A percentile compares a stretch with the other conserved stretches of the same genome.
phyloP scores from a whole-genome alignment of 2,797 vertebrate genomes.

The Rousettus madagascariensis region DNA sequence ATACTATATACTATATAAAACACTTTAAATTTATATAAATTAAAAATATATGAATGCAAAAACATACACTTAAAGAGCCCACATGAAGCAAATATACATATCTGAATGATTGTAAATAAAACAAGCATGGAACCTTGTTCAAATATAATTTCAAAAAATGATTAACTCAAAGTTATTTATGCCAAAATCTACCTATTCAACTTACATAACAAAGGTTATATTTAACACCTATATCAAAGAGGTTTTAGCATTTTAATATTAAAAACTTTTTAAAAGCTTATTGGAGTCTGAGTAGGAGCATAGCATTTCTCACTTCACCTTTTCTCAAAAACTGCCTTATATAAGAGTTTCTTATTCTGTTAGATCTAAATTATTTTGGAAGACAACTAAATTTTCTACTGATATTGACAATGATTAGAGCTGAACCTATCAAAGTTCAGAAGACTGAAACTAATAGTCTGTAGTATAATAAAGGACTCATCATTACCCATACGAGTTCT shows the following conservation, averaged over 20 bases:
- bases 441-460: not conserved
- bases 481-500: not conserved
- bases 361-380: not conserved
- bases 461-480: not conserved
- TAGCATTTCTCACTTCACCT: not conserved
- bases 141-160: not conserved
- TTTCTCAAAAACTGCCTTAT: not conserved
- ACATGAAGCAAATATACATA: not conserved
- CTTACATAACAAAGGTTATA: not conserved
- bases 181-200: not conserved
- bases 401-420: not conserved
- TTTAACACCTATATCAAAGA: not conserved
- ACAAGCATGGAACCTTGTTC: not conserved
- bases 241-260: not conserved
- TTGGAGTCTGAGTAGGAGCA: not conserved
- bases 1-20: not conserved
- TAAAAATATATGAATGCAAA: not conserved
- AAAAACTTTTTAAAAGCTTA: not conserved
- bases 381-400: not conserved
- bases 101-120: not conserved
- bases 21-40: not conserved
- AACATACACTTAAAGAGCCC: not conserved
- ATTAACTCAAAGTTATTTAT: not conserved
- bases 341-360: not conserved
- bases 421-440: not conserved